Evolutionary conservation across 1,140 invertebrate genomes (phyloP), one percentile per base, ranked within the genome.

Genomic region (Aphelenchoides fujianensis): DNA sequence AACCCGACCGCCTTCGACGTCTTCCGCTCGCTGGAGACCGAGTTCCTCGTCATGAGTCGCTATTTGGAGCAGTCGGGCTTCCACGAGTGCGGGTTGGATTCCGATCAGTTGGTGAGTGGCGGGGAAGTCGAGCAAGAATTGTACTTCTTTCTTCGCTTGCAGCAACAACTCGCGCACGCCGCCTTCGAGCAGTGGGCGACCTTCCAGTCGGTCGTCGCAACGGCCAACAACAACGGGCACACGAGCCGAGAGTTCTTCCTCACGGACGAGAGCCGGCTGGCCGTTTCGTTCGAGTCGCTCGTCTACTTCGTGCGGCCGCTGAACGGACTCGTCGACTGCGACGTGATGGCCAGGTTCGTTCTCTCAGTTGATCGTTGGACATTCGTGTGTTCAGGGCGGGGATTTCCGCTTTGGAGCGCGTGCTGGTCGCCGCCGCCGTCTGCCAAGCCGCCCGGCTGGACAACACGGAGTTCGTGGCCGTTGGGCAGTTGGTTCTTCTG

Each of bases 21-120:
- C 5, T 59, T 59, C 55, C 5, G 55, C 12, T 7, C 34, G 5
- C 5, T 59, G 27, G 55, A 59, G 34, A 23, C 55, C 28, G 55
- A 59, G 19, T 59, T 59, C 19, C 19, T 19, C 5, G 55, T 59
- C 28, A 59, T 59, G 55, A 16, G 28, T 7, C 55, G 55, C 28
- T 59, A 59, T 32, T 23, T 59, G 5, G 55, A 59, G 34, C 55
- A 59, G 23, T 59, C 27, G 12, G 55, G 55, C 23, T 59, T 59
- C 34, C 7, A 16, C 34, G 27, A 59, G 5, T 59, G 55, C 19
- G 55, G 23, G 7, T 5, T 59, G 5, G 23, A 23, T 59, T 27
- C 5, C 7, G 55, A 59, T 5, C 12, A 16, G 55, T 7, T 59
- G 23, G 55, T 59, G 5, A 59, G 55, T 7, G 7, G 28, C 19